Evolutionary conservation across 2,888 invertebrate species (phyloP).

Genomic region (Iselma pallidipennis): DNA sequence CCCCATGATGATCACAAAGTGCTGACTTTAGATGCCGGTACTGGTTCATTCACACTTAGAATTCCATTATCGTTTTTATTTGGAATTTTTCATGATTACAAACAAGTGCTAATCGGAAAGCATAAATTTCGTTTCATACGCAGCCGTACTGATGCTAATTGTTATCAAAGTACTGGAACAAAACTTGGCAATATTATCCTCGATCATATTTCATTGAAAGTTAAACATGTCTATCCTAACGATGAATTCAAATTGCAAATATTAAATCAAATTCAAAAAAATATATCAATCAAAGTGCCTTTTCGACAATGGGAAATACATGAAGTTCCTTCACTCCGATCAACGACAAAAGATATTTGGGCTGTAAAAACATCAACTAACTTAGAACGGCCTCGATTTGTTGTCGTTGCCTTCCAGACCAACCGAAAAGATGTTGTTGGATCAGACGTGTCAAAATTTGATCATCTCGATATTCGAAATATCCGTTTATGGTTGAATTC

Average conservation of each 20-base stretch:
- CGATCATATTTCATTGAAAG: conserved; percentile 7
- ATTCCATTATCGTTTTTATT: conserved; percentile 24
- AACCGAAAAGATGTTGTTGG: too few relatives aligned
- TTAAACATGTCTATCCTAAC: conserved; percentile 21
- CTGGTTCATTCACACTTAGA: conserved; percentile 11
- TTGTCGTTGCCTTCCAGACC: too few relatives aligned
- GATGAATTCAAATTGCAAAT: conserved; percentile 19
- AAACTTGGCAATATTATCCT: too few relatives aligned
- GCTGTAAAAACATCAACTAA: conserved; percentile 18
- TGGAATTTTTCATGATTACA: conserved; percentile 25
- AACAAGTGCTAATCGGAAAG: conserved; percentile 12
- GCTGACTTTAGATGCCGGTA: background rate
- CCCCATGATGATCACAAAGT: conserved; percentile 11
- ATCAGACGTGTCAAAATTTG: background rate
- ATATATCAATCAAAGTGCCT: conserved; percentile 20
- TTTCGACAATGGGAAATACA: conserved; percentile 27
- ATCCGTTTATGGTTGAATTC: too few relatives aligned
- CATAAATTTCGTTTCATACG: conserved; percentile 23
- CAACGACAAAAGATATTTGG: conserved; percentile 21
- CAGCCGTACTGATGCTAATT: conserved; percentile 23
- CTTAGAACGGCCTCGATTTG: too few relatives aligned
- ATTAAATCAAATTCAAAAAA: conserved; percentile 16
- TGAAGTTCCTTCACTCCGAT: conserved; percentile 21
- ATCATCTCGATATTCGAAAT: too few relatives aligned
- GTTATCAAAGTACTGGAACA: background rate